Conservation (phyloP, 2,888 invertebrate species). For the Notocelia uddmanniana region DNA sequence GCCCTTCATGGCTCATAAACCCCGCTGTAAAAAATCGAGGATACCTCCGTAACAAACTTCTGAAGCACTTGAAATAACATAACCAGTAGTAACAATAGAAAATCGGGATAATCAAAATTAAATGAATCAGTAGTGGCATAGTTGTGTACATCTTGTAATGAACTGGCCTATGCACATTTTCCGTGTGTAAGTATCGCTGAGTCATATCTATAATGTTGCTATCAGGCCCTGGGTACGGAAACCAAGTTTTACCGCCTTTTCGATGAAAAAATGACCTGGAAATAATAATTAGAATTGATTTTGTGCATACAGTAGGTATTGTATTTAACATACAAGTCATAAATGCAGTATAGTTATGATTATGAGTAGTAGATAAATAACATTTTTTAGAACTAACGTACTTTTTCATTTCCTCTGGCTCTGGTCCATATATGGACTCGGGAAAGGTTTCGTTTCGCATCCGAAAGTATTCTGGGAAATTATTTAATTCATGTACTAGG, state of each 20-base stretch:
- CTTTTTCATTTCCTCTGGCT: conserved; percentile 60
- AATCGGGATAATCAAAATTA: conserved; percentile 57
- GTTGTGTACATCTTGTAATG: conserved; percentile 62
- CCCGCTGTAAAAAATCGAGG: conserved; percentile 64
- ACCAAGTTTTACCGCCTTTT: conserved; percentile 60
- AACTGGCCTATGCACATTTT: conserved; percentile 56
- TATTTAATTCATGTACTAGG: conserved; percentile 60
- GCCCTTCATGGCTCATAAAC: conserved; percentile 64
- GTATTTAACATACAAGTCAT: background rate
- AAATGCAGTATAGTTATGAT: no score
- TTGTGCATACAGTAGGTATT: no score
- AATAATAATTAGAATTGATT: conserved; percentile 18
- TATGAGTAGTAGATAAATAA: no score
- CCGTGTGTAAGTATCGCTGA: conserved; percentile 59
- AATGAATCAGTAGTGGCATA: conserved; percentile 59
- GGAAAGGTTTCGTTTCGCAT: conserved; percentile 60
- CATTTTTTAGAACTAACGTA: conserved; percentile 45
- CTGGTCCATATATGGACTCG: conserved; percentile 50
- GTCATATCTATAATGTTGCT: conserved; percentile 59
- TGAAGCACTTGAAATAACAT: conserved; percentile 61
- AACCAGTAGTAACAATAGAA: conserved; percentile 62
- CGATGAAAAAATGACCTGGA: conserved; percentile 67
- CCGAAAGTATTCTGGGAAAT: conserved; percentile 54
- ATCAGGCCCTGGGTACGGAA: conserved; percentile 66
- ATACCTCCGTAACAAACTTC: conserved; percentile 59